phyloP scores from a whole-genome alignment of 2,113 vertebrate genomes.

The Buteo buteo region DNA sequence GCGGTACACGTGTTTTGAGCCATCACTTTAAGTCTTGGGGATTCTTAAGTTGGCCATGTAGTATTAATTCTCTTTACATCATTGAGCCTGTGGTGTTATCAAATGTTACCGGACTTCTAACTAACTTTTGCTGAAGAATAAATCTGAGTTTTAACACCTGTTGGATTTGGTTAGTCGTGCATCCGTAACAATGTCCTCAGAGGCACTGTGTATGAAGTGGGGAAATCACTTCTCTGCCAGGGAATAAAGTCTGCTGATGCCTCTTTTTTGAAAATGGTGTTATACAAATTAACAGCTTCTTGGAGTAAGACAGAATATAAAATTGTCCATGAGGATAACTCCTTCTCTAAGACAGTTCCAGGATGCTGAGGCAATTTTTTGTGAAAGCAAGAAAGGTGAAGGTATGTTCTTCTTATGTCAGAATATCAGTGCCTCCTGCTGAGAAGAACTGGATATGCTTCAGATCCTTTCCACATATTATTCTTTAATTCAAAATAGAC shows the following conservation, averaged over 20 bases:
- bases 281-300: background rate
- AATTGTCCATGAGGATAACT: background rate
- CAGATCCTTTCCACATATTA: background rate
- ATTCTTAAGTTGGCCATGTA: no score
- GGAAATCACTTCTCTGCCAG: background rate
- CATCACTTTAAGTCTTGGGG: no score
- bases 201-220: background rate
- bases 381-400: background rate
- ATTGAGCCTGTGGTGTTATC: no score
- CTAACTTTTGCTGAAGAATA: no score
- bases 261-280: background rate
- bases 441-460: background rate
- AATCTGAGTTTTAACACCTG: no score
- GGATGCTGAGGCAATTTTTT: background rate
- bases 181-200: background rate
- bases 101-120: no score
- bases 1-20: no score
- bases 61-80: no score
- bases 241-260: background rate
- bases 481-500: background rate
- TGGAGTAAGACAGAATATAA: background rate
- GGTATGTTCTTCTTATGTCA: background rate
- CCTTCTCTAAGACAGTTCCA: background rate
- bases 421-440: background rate
- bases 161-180: no score